Evolutionary conservation across 2,888 invertebrate species (phyloP).

Genomic region (Pemphredon lugubris): DNA sequence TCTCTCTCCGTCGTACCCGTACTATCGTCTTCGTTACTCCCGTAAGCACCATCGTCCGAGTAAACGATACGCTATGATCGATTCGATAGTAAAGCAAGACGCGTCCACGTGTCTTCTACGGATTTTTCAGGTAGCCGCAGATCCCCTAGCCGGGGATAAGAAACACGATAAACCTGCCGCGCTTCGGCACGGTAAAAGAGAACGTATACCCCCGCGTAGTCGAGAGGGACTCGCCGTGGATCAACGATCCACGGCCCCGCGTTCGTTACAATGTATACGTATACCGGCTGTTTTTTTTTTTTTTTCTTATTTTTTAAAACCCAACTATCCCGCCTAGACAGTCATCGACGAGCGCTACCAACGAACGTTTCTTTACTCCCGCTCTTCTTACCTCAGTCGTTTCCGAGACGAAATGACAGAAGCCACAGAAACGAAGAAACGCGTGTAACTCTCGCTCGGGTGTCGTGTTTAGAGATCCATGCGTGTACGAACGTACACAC

Average conservation of each 20-base stretch:
- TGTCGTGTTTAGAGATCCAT: no score
- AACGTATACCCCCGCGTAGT: neutral
- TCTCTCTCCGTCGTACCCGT: neutral
- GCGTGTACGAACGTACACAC: no score
- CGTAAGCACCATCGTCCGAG: neutral
- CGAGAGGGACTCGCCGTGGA: conserved; percentile 3
- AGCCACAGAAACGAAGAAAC: no score
- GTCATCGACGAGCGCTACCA: no score
- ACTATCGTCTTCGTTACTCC: conserved; percentile 4
- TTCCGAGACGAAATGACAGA: no score
- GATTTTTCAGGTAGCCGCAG: conserved; percentile 39
- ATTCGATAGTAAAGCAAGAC: conserved; percentile 20
- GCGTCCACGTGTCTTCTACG: conserved; percentile 31
- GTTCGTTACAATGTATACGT: no score
- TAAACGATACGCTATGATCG: conserved; percentile 28
- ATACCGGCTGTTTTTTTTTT: no score
- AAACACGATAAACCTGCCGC: conserved; percentile 38
- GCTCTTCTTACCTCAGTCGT: no score
- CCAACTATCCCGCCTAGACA: conserved; percentile 2
- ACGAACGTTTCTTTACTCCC: conserved; percentile 4
- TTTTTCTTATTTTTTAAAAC: no score
- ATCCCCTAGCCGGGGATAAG: conserved; percentile 31
- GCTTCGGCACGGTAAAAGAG: conserved; percentile 7
- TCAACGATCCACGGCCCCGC: conserved; percentile 41
- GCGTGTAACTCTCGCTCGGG: no score